Evolutionary conservation across 2,797 vertebrate species (phyloP).

Genomic region (Eulemur coronatus): DNA sequence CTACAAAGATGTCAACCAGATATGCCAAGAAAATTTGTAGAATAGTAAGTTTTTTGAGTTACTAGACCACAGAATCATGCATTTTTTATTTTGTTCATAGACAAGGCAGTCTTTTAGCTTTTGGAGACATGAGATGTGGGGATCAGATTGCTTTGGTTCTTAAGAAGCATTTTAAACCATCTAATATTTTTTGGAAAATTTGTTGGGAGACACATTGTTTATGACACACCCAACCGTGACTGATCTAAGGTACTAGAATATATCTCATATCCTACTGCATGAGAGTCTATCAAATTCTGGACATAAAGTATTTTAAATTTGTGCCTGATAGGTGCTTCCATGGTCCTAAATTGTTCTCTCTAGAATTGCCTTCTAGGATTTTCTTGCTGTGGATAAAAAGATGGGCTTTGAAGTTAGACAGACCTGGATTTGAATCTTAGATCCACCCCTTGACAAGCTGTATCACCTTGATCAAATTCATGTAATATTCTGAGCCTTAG

Average conservation of each 20-base stretch:
- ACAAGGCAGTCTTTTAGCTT: constrained; percentile 10
- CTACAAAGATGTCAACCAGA: constrained; percentile 43
- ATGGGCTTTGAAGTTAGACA: neutral
- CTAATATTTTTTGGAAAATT: neutral
- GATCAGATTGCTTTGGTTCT: constrained; percentile 34
- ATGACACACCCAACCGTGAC: neutral
- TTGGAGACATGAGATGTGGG: neutral
- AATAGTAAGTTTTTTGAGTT: constrained; percentile 14
- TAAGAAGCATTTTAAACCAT: constrained; percentile 32
- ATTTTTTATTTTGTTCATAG: constrained; percentile 46
- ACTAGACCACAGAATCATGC: neutral
- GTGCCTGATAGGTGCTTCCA: neutral
- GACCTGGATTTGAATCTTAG: neutral
- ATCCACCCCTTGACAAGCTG: neutral
- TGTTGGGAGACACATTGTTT: neutral
- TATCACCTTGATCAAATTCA: neutral
- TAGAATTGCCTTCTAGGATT: neutral
- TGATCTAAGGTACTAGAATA: neutral
- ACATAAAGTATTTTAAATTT: neutral
- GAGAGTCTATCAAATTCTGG: neutral
- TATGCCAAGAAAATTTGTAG: constrained; percentile 26
- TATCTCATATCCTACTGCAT: neutral
- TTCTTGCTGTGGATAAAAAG: neutral
- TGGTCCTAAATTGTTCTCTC: neutral
- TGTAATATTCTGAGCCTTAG: constrained; percentile 17